These are phyloP conservation scores for Odontothrips loti DNA, from an alignment of 2,888 invertebrate species.

Conservation along the genomic window DNA sequence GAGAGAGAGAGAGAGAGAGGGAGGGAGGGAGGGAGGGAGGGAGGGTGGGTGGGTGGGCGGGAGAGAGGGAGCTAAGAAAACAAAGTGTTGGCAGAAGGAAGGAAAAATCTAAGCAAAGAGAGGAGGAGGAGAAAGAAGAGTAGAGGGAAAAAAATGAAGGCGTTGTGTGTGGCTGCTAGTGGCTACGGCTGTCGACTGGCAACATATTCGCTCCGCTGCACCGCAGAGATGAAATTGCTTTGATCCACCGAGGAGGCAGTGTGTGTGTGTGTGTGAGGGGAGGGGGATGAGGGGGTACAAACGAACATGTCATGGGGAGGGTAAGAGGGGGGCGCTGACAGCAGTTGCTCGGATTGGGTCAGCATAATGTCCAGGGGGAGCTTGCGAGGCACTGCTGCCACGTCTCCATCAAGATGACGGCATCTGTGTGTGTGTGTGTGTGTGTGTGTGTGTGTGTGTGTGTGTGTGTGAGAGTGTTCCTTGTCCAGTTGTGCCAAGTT, in stretches of 20 bases:
- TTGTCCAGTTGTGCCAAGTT: not conserved
- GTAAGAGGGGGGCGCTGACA: not conserved
- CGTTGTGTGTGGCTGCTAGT: not conserved
- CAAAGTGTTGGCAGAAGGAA: not conserved
- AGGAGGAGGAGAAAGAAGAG: not conserved
- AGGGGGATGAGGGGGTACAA: not conserved
- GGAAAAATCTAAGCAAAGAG: not conserved
- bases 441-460: not conserved
- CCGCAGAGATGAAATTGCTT: constrained; percentile 11
- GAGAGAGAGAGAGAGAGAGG: not conserved
- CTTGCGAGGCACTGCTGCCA: no score
- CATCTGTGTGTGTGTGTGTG: no score
- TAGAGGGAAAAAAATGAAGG: not conserved
- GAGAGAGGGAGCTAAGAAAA: not conserved
- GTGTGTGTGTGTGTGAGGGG: not conserved
- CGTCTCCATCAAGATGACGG: no score
- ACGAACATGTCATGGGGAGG: not conserved
- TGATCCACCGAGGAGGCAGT: not conserved
- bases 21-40: not conserved
- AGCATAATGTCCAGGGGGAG: no score
- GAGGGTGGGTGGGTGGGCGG: not conserved
- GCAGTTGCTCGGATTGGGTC: no score
- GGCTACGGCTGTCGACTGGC: not conserved
- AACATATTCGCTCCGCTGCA: constrained; percentile 6
- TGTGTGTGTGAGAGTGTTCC: not conserved